phyloP scores from a whole-genome alignment of 2,888 invertebrate species.

The Vesta saturnalis region DNA sequence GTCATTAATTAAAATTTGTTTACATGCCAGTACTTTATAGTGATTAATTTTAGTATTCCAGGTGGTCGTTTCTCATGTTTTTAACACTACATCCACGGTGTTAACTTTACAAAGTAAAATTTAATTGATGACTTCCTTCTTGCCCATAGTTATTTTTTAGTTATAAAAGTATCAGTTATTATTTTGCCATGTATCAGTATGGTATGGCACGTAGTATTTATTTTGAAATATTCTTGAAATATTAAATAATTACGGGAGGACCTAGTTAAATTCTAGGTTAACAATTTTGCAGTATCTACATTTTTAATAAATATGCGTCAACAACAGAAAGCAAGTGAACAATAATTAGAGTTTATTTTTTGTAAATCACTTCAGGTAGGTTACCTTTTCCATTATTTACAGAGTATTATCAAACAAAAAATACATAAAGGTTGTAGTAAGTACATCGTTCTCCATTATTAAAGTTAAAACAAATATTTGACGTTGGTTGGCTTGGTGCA shows the following conservation, averaged over 20 bases:
- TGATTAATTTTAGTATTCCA: neutral
- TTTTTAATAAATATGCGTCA: neutral
- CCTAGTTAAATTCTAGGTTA: conserved; percentile 1
- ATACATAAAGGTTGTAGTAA: too few relatives aligned
- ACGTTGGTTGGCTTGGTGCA: too few relatives aligned
- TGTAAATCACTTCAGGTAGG: too few relatives aligned
- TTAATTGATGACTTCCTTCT: neutral
- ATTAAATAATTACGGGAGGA: neutral
- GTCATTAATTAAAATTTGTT: conserved; percentile 5
- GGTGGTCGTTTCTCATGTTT: conserved; percentile 6
- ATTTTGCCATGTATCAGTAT: neutral
- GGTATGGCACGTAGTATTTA: too few relatives aligned
- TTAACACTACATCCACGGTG: neutral
- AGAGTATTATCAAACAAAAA: too few relatives aligned
- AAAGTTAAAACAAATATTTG: too few relatives aligned
- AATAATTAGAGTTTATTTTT: too few relatives aligned
- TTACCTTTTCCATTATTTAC: too few relatives aligned
- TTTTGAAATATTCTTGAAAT: neutral
- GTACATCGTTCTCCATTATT: too few relatives aligned
- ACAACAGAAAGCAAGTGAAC: neutral
- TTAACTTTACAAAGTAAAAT: conserved; percentile 4
- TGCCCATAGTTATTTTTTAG: neutral
- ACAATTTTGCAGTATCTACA: neutral
- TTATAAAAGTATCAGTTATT: neutral
- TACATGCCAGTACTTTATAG: neutral